Evolutionary conservation across 2,888 invertebrate genomes (phyloP).

Genomic region (Pyrrhia umbra): DNA sequence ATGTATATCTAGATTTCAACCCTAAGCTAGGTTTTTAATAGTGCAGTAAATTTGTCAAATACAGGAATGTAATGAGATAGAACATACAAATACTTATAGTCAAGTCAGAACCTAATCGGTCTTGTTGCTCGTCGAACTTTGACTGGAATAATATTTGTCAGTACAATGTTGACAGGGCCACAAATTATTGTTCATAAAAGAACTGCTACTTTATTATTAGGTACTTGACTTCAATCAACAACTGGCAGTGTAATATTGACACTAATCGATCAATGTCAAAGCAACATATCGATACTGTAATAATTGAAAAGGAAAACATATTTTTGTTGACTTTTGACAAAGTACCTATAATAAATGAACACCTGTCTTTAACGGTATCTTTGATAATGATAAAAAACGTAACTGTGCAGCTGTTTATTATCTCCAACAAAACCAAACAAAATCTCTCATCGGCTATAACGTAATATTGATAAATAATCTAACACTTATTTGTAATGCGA

Average conservation of each 20-base stretch:
- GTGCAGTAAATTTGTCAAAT: too few relatives aligned
- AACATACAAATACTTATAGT: too few relatives aligned
- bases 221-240: slow-evolving; percentile 14
- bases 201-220: slow-evolving; percentile 6
- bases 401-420: slow-evolving; percentile 4
- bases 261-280: slow-evolving; percentile 24
- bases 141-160: slow-evolving; percentile 6
- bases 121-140: slow-evolving; percentile 2
- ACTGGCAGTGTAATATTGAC: slow-evolving; percentile 23
- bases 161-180: slow-evolving; percentile 12
- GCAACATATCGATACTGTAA: not conserved
- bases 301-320: not conserved
- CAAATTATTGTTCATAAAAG: slow-evolving; percentile 24
- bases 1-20: too few relatives aligned
- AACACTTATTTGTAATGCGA: not conserved
- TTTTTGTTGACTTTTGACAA: not conserved
- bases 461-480: not conserved
- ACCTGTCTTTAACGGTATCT: not conserved
- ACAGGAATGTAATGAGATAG: too few relatives aligned
- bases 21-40: too few relatives aligned
- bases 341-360: not conserved
- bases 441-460: not conserved
- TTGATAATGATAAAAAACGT: not conserved
- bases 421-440: not conserved
- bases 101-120: not conserved